Conservation (phyloP, 2,797 vertebrate genomes). For the Gallinago nigripennis region DNA sequence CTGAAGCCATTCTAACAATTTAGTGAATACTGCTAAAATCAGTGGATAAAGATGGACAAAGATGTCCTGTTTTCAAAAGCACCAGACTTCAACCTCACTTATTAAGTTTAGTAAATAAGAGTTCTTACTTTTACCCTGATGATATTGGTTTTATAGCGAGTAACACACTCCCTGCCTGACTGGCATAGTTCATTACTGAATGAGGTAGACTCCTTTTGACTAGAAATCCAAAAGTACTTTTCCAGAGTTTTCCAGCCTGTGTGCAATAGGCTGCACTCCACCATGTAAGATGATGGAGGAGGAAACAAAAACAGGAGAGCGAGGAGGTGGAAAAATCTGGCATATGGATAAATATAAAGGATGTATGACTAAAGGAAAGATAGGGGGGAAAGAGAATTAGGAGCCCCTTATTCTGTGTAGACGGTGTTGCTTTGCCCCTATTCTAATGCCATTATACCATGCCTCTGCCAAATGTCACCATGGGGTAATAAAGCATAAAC, state of each 20-base stretch:
- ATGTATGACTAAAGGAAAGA: neutral
- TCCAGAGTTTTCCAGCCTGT: neutral
- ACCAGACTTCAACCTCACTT: neutral
- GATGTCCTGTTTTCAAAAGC: neutral
- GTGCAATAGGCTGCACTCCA: neutral
- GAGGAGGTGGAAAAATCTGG: neutral
- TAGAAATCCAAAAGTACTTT: neutral
- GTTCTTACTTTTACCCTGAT: neutral
- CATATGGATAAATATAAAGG: neutral
- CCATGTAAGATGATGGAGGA: neutral
- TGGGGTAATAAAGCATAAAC: neutral
- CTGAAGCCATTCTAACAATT: neutral
- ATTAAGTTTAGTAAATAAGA: neutral
- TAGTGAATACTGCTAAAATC: neutral
- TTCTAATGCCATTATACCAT: fast-evolving
- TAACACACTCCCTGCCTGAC: neutral
- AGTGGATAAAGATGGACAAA: neutral
- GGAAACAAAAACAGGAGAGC: neutral
- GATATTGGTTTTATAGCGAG: neutral
- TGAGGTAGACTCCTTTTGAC: neutral
- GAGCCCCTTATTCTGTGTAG: neutral
- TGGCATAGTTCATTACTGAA: neutral
- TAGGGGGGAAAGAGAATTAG: neutral
- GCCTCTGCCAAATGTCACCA: neutral
- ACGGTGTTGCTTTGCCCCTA: neutral